phyloP scores from a whole-genome alignment of 2,113 vertebrate species.

The Protobothrops mucrosquamatus region DNA sequence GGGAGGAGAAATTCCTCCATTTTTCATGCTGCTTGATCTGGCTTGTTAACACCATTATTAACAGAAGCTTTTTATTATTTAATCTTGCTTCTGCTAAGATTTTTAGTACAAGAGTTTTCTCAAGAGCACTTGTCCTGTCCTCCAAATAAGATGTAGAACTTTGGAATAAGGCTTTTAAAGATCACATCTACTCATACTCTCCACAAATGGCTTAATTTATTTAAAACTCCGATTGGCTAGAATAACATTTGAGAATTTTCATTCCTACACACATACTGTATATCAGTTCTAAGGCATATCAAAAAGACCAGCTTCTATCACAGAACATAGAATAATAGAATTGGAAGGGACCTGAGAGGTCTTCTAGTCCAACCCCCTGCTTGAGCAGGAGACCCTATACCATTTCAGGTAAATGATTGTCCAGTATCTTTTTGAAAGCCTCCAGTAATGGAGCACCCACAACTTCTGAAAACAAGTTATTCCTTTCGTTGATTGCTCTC shows the following conservation, averaged over 20 bases:
- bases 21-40: conserved; percentile 65
- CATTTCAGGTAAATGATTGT: not conserved
- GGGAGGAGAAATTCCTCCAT: conserved; percentile 39
- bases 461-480: not conserved
- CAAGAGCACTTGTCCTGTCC: conserved; percentile 1
- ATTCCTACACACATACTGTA: not conserved
- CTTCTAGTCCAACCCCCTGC: not conserved
- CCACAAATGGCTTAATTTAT: not conserved
- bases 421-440: not conserved
- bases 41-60: conserved; percentile 63
- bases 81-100: conserved; percentile 63
- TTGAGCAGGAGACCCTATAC: not conserved
- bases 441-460: not conserved
- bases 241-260: not conserved
- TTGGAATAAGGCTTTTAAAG: not conserved
- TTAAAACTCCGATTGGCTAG: not conserved
- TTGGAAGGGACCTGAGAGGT: not conserved
- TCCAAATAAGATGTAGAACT: not conserved
- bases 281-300: not conserved
- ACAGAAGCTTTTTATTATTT: conserved; percentile 72
- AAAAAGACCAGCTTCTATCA: not conserved
- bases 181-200: rapidly evolving
- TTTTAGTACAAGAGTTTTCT: conserved; percentile 47
- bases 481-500: not conserved
- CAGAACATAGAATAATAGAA: not conserved